Evolutionary conservation across 2,888 invertebrate species (phyloP), one percentile per base, ranked within the genome.

Genomic region (Theristus sp.): DNA sequence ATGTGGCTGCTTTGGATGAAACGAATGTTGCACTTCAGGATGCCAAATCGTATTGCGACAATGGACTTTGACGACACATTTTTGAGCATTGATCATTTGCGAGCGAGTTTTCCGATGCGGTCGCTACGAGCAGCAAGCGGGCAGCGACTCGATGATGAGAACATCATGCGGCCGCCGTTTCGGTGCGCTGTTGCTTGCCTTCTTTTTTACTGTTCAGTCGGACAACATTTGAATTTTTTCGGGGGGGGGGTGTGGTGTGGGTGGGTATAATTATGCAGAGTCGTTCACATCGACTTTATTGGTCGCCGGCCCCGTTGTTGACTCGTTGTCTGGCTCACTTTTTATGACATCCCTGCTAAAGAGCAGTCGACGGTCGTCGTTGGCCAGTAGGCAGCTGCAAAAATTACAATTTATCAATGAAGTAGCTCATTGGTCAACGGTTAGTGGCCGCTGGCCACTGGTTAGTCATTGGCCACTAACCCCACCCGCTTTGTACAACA

Each of bases 61-160:
- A 79, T 96, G 75, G 90, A 99, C 75, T 99, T 94, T 76, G 93
- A 96, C 74, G 98, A 99, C 72, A 98, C 98, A 0, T 99, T 99
- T 73, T 80, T 99, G 64, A 84, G 87, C 67, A 84, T 86, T 74
- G 84, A 89, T 60, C 98, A 99, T 75, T 76, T 99, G 54, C 79
- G 83, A 62, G 80, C 82, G 60, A 87, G 89, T 74, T 99, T 98
- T 75, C 89, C 90, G 0, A 82, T 81, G 1, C 82, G 87, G 61
- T 24, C 53, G 22, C 46, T 53, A 25, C 20, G 22, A 29, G 13
- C 38, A n/a, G 24, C 25, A 49, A 10, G 69, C 72, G 81, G 85
- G 69, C 82, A 90, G 55, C 81, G 83, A 71, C 81, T 86, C 24
- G 82, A 84, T 66, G 82, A 82, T 0, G 68, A 69, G 13, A 80